These are phyloP conservation scores for Papilio dardanus DNA, from an alignment of 1,140 invertebrate genomes.

Conservation along the genomic window DNA sequence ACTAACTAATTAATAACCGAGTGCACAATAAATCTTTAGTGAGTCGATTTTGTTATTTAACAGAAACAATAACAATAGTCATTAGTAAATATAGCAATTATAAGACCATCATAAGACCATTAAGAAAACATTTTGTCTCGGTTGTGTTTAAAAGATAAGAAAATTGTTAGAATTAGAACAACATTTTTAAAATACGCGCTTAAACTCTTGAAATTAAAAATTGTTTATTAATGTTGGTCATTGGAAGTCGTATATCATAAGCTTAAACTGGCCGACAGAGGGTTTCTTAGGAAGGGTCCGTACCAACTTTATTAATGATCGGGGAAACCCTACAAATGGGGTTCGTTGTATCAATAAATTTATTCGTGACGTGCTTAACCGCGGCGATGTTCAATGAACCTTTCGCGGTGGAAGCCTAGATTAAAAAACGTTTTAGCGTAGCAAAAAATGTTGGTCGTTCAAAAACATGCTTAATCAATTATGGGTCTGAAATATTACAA, in stretches of 20 bases:
- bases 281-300: not conserved
- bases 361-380: not conserved
- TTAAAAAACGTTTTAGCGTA: not conserved
- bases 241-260: constrained; percentile 11
- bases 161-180: no score
- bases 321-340: constrained; percentile 3
- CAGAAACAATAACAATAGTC: no score
- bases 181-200: no score
- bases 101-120: no score
- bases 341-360: constrained; percentile 19
- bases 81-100: no score
- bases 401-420: not conserved
- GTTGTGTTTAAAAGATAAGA: no score
- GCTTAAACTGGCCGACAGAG: not conserved
- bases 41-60: no score
- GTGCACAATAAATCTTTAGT: no score
- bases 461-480: not conserved
- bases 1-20: no score
- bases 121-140: no score
- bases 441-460: not conserved
- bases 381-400: not conserved
- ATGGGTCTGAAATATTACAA: not conserved
- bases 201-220: no score
- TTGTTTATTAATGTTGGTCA: not conserved
- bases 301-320: constrained; percentile 1